A percentile compares a stretch with the other conserved stretches of the same genome.
Conservation (phyloP, 2,888 invertebrate genomes). For the Baronia brevicornis region DNA sequence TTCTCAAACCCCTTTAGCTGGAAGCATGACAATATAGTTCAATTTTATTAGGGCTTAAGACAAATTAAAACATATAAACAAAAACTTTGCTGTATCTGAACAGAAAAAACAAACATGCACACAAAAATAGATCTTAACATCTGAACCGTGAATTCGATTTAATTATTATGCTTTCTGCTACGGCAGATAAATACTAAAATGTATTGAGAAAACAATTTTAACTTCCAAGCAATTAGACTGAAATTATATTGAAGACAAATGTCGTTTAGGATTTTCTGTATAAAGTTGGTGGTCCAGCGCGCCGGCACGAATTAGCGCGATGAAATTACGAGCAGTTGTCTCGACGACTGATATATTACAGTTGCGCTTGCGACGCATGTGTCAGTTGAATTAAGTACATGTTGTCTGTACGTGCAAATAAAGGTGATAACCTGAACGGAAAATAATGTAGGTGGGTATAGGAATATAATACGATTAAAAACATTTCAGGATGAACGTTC, state of each 20-base stretch:
- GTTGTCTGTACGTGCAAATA: too few species aligned
- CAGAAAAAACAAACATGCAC: conserved; percentile 23
- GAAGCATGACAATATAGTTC: conserved; percentile 17
- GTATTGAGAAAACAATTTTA: too few species aligned
- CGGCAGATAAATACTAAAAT: too few species aligned
- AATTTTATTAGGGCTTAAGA: conserved; percentile 26
- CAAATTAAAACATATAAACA: conserved; percentile 28
- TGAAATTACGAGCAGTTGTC: conserved; percentile 51
- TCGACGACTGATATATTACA: conserved; percentile 50
- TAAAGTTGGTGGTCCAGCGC: conserved; percentile 27
- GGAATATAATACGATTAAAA: too few species aligned
- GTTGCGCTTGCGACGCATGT: conserved; percentile 31
- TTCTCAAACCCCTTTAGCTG: conserved; percentile 7
- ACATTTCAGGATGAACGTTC: too few species aligned
- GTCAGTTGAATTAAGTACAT: too few species aligned
- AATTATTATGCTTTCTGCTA: too few species aligned
- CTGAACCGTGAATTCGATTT: too few species aligned
- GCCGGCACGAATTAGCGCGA: conserved; percentile 41
- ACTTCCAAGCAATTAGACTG: conserved; percentile 20
- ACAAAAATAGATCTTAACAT: conserved; percentile 19
- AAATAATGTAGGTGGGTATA: too few species aligned
- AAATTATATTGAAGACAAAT: conserved; percentile 20
- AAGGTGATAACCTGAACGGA: too few species aligned
- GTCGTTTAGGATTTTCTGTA: conserved; percentile 21
- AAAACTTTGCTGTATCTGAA: too few species aligned